Evolutionary conservation across 2,888 invertebrate species (phyloP), one percentile per base, ranked within the genome.

Genomic region (Junonia oenone): DNA sequence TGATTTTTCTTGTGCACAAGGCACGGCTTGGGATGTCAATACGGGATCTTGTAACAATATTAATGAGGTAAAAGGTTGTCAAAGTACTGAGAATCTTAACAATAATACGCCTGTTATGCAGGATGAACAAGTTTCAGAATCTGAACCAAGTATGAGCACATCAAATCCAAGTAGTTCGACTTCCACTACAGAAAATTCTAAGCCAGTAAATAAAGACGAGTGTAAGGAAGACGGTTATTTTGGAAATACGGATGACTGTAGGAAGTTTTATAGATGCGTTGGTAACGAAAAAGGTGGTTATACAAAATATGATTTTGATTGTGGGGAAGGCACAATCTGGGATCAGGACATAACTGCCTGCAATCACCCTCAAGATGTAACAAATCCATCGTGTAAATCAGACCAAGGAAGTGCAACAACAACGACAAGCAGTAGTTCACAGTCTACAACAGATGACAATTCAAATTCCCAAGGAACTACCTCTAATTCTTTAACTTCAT

Each of bases 291-390:
- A 90, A 26, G 92, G 91, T 58, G 88, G 89, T 2, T 94, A 87
- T 66, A 92, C 82, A 45, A 93, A 92, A 78, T 93, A 94, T 72
- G 93, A 95, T 60, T 96, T 95, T 74, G 84, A 84, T 11, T 96
- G 96, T 76, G 94, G 93, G 2, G 91, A 93, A 52, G 95, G 95
- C 48, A 96, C 96, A 4, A 93, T 94, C 29, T 96, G 96, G 95
- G 95, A 95, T 80, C 91, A 92, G 55, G 82, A 90, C 50, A 81
- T 92, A 56, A 92, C 72, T 91, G 93, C 47, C 29, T 90, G 90
- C 66, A 90, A 90, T 69, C 85, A 89, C 69, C 87, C 89, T 48
- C 72, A 76, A 66, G 83, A 87, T 63, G 89, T 90, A 15, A 61
- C 62, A 38, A 79, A 81, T 58, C 79, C 80, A 11, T 79, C 85